Evolutionary conservation across 2,888 invertebrate genomes (phyloP), one percentile per base, ranked within the genome.

Genomic region (Eumacrocentrus americanus): DNA sequence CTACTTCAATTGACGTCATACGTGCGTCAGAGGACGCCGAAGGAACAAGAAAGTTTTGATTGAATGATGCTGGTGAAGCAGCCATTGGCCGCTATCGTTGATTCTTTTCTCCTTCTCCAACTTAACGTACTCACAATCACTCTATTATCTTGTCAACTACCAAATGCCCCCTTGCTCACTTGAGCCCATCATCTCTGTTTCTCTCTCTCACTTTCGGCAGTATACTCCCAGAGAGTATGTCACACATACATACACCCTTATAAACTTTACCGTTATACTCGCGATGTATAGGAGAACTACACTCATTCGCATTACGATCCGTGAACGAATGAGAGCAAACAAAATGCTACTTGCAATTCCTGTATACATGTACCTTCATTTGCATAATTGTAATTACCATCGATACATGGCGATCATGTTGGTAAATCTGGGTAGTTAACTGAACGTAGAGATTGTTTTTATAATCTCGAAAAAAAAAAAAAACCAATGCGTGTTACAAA

Each of bases 21-120:
- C 72, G 76, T 79, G 79, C 79, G 79, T 79, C 79, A 79, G 74
- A 70, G 72, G 66, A 48, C 70, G 70, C 70, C 60, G 70, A 74
- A 77, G 78, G 74, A 77, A 76, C 77, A 77, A 78, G 78, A 78
- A 78, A 78, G 76, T 77, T 73, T 69, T 73, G 77, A 78, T 78
- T 78, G 76, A 77, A 77, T 76, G 78, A 77, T 76, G 76, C 67
- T 70, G 68, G 50, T 60, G 51, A 42, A 34, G 58, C 66, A 61
- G 64, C 68, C 54, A 62, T 60, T 66, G 67, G 64, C 66, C 58
- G 51, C 56, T 55, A 69, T 68, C 67, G 64, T 67, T 68, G 57
- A 68, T 72, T 74, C 72, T 75, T 70, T 73, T 73, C 72, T 72
- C 67, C 66, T 68, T 70, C 67, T 70, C 67, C 42, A 46, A 18